These are phyloP conservation scores for Hyphantria cunea DNA, from an alignment of 1,140 invertebrate genomes.

Conservation along the genomic window DNA sequence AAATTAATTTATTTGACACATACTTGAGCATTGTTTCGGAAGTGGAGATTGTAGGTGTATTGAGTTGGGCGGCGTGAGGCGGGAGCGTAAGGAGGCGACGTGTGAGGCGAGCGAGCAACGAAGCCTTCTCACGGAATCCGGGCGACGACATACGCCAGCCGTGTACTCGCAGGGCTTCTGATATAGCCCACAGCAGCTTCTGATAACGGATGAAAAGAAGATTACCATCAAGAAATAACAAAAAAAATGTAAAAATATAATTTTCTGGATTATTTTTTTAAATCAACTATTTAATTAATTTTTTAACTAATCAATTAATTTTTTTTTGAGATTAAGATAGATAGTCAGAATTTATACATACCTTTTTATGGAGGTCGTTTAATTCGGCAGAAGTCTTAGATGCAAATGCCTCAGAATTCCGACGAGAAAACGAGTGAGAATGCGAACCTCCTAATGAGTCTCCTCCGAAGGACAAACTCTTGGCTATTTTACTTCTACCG, in stretches of 20 bases:
- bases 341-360: conserved; percentile 41
- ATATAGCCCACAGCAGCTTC: conserved; percentile 88
- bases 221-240: no score
- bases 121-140: conserved; percentile 85
- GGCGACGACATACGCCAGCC: conserved; percentile 85
- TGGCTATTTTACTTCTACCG: conserved; percentile 80
- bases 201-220: conserved; percentile 54
- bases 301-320: no score
- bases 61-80: conserved; percentile 58
- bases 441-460: conserved; percentile 50
- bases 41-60: conserved; percentile 62
- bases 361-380: conserved; percentile 85
- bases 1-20: conserved; percentile 37
- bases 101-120: conserved; percentile 81
- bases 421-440: conserved; percentile 48
- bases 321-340: no score
- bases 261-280: no score
- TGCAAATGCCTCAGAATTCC: conserved; percentile 63
- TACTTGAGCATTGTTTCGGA: conserved; percentile 82
- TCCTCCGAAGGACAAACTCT: conserved; percentile 84
- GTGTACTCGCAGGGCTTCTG: conserved; percentile 84
- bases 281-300: no score
- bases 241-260: no score
- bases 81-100: conserved; percentile 71
- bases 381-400: conserved; percentile 71